Evolutionary conservation across 2,888 invertebrate genomes (phyloP).

Genomic region (Operophtera brumata): DNA sequence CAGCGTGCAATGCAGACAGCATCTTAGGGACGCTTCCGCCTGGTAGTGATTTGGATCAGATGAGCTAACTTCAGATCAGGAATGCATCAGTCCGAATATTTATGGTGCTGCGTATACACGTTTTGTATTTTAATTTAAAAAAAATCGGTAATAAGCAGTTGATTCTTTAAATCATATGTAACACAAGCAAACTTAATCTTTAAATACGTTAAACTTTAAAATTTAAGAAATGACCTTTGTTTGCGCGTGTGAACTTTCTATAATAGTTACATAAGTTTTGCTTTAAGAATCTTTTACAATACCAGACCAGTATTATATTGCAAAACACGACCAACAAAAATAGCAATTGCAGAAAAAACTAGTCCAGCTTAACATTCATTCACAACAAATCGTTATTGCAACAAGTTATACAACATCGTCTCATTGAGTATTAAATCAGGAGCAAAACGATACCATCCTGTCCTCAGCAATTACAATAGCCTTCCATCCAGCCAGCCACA

Average conservation of each 20-base stretch:
- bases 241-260: background rate
- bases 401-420: constrained; percentile 16
- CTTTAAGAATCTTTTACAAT: background rate
- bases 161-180: no score
- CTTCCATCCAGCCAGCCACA: background rate
- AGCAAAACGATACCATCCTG: constrained; percentile 20
- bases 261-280: background rate
- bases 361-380: constrained; percentile 8
- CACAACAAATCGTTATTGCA: constrained; percentile 18
- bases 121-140: no score
- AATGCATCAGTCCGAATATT: no score
- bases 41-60: no score
- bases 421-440: constrained; percentile 16
- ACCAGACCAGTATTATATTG: constrained; percentile 3
- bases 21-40: no score
- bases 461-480: constrained; percentile 18
- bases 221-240: background rate
- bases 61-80: no score
- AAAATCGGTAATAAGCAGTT: no score
- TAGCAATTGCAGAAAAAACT: constrained; percentile 10
- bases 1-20: no score
- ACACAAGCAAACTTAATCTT: no score
- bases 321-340: constrained; percentile 2
- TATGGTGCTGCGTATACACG: no score
- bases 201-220: no score